A percentile compares a stretch with the other conserved stretches of the same genome.
phyloP scores from a whole-genome alignment of 2,797 vertebrate species.

The Phrynocephalus vlangalii region DNA sequence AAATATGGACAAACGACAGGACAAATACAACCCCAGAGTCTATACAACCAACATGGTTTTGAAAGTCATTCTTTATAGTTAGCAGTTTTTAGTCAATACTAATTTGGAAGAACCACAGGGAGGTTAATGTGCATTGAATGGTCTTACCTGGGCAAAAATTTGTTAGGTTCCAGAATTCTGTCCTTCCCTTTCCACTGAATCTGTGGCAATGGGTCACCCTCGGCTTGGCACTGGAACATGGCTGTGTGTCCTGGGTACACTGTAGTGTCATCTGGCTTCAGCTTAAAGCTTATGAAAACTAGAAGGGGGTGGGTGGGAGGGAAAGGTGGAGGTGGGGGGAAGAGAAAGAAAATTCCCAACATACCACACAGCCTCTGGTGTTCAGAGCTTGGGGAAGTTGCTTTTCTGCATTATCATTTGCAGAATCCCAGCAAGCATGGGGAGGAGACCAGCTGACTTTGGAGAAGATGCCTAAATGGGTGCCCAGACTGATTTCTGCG shows the following conservation, averaged over 20 bases:
- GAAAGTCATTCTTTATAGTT: neutral
- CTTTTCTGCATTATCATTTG: too few species aligned
- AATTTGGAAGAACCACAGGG: neutral
- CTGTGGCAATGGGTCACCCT: constrained; percentile 89
- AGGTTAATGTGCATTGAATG: neutral
- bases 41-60: neutral
- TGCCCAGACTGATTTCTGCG: too few species aligned
- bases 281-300: constrained; percentile 92
- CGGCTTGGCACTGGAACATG: constrained; percentile 94
- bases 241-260: constrained; percentile 97
- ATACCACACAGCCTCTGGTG: neutral
- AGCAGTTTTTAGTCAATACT: neutral
- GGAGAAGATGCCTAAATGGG: neutral
- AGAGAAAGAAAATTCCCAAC: neutral
- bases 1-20: neutral
- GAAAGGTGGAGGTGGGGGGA: neutral
- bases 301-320: constrained; percentile 29
- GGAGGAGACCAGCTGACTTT: neutral
- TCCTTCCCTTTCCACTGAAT: constrained; percentile 97
- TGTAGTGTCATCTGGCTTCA: constrained; percentile 91
- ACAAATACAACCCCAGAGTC: neutral
- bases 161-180: constrained; percentile 85
- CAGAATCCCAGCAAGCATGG: too few species aligned
- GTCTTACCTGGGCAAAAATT: constrained; percentile 80
- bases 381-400: neutral